Base-by-base conservation (phyloP, 1,140 invertebrate species). In the Pseudoatta argentina region DNA sequence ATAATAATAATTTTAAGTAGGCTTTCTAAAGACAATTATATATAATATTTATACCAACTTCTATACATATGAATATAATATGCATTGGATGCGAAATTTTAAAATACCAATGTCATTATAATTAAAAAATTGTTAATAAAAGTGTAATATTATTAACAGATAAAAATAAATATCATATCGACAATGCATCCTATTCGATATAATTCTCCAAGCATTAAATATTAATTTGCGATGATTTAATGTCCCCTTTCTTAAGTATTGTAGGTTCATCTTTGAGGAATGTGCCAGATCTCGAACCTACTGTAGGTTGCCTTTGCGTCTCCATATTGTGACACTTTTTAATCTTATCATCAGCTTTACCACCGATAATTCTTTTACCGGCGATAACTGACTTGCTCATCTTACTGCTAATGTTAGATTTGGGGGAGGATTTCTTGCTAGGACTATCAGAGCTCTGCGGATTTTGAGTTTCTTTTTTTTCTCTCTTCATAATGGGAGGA, bases 191-290 rank as follows among this genome's bases (percentile, higher is more conserved):
- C 53, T 71, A 44, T 71, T 1, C 14, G 18, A 30, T 71, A 57
- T 1, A 24, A 59, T 59, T 81, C 57, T 64, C 12, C 61, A 81
- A 14, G 34, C 48, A 81, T 92, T 92, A 94, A 86, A 87, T 91
- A 77, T 93, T 93, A 51, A 95, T 94, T 75, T 95, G 93, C 44
- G 94, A 91, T 7, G 94, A 93, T 77, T 94, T 94, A 73, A 96
- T 93, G 67, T 95, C 95, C 3, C 93, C 89, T 51, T 95, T 96
- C 66, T 96, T 96, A 21, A 96, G 91, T 89, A 96, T 95, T 16
- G 96, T 95, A 67, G 96, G 95, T 92, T 97, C 97, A 89, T 97
- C 97, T 92, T 97, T 97, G 10, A 97, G 94, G 91, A 97, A 97
- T 0, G 97, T 97, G 14, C 96, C 96, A 0, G 97, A 97, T 81